Evolutionary conservation across 2,113 vertebrate genomes (phyloP).

Genomic region (Rafetus swinhoei): DNA sequence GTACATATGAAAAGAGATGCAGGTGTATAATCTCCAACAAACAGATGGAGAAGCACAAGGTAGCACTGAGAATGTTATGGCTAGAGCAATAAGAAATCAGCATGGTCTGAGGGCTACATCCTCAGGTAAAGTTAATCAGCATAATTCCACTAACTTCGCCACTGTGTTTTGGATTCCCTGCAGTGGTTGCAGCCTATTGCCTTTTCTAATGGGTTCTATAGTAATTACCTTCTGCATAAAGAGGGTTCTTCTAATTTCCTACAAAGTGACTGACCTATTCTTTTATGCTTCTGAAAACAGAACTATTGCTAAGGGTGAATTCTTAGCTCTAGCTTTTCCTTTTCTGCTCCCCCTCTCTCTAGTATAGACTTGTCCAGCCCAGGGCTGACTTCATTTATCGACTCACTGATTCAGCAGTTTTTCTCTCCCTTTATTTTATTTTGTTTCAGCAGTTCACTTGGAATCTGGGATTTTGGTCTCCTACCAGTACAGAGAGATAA

Average conservation of each 20-base stretch:
- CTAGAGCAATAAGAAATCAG: rapidly evolving
- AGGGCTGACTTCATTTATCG: background rate
- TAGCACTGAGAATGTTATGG: rapidly evolving
- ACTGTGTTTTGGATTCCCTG: background rate
- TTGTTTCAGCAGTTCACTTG: background rate
- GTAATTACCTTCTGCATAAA: background rate
- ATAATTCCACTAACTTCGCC: background rate
- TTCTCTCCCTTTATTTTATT: background rate
- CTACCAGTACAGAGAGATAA: background rate
- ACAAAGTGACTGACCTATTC: background rate
- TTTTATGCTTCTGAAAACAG: background rate
- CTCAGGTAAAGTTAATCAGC: background rate
- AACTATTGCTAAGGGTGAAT: background rate
- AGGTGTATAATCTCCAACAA: background rate
- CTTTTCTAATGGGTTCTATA: background rate
- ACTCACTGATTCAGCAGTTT: background rate
- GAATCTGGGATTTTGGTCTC: background rate
- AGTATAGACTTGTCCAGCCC: background rate
- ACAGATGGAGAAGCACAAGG: background rate
- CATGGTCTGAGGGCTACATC: background rate
- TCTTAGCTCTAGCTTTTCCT: background rate
- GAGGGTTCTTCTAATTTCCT: background rate
- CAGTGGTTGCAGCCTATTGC: background rate
- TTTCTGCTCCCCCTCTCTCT: background rate
- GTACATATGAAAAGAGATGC: background rate